A percentile compares a stretch with the other conserved stretches of the same genome.
Evolutionary conservation across 2,797 vertebrate genomes (phyloP).

Genomic region (Neopelma chrysocephalum): DNA sequence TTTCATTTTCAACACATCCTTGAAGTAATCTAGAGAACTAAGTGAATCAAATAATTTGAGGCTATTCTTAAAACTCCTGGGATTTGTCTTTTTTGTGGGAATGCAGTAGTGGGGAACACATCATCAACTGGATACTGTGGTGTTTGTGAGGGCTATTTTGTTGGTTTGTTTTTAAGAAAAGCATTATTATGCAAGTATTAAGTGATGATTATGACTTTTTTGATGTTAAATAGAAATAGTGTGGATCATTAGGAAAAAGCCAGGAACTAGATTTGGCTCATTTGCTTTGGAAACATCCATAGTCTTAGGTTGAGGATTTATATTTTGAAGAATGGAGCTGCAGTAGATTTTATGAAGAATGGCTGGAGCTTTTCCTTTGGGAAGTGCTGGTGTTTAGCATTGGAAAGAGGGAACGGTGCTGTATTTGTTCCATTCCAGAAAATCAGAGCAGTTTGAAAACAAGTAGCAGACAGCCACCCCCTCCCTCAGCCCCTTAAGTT

Average conservation of each 20-base stretch:
- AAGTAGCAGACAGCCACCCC: background rate
- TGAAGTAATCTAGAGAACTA: background rate
- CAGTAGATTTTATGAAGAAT: constrained; percentile 58
- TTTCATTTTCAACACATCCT: background rate
- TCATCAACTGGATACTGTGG: background rate
- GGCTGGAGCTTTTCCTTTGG: constrained; percentile 49
- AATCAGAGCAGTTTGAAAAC: constrained; percentile 60
- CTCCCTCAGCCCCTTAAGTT: background rate
- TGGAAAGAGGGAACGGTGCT: constrained; percentile 39
- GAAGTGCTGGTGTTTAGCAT: constrained; percentile 46
- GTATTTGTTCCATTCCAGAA: constrained; percentile 65
- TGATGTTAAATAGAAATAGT: background rate
- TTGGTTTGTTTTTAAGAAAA: background rate
- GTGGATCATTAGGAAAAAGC: background rate
- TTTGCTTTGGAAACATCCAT: constrained; percentile 46
- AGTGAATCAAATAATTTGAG: background rate
- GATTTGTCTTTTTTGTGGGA: background rate
- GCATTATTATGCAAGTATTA: background rate
- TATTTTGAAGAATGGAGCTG: constrained; percentile 51
- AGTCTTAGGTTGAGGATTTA: constrained; percentile 27
- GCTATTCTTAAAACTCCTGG: background rate
- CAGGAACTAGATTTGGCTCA: background rate
- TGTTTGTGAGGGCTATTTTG: background rate
- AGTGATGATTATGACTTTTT: background rate
- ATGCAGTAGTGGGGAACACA: background rate